Evolutionary conservation across 1,140 invertebrate genomes (phyloP).

Genomic region (Ruditapes philippinarum): DNA sequence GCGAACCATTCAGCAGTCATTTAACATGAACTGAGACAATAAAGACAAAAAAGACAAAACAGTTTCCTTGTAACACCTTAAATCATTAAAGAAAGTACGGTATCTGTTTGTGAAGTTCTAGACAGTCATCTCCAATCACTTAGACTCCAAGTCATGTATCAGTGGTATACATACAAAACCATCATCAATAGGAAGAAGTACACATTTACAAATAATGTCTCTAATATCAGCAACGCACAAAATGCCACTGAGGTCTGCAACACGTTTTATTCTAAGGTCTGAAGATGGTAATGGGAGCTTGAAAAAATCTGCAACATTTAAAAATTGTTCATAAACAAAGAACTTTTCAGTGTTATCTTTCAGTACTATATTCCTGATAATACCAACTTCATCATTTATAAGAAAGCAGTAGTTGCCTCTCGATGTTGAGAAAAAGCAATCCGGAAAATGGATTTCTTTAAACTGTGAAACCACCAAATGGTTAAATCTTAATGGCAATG

Average conservation of each 20-base stretch:
- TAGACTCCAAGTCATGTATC: neutral
- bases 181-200: neutral
- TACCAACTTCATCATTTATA: slow-evolving; percentile 5
- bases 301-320: neutral
- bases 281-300: neutral
- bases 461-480: neutral
- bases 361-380: slow-evolving; percentile 46
- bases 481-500: neutral
- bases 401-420: slow-evolving; percentile 51
- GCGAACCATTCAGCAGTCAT: too few relatives aligned
- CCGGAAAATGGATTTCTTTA: slow-evolving; percentile 18
- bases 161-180: neutral
- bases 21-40: too few relatives aligned
- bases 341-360: neutral
- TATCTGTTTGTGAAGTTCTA: too few relatives aligned
- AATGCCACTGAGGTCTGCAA: neutral
- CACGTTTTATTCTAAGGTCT: neutral
- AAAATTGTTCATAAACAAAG: neutral
- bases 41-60: too few relatives aligned
- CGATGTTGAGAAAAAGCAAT: neutral
- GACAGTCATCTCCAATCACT: too few relatives aligned
- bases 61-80: too few relatives aligned
- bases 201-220: neutral
- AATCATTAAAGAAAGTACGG: too few relatives aligned
- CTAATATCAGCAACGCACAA: neutral